Percentiles rank a stretch among this genome's conserved stretches.
phyloP scores from a whole-genome alignment of 2,888 invertebrate genomes.

The Leptinotarsa rubiginosa region DNA sequence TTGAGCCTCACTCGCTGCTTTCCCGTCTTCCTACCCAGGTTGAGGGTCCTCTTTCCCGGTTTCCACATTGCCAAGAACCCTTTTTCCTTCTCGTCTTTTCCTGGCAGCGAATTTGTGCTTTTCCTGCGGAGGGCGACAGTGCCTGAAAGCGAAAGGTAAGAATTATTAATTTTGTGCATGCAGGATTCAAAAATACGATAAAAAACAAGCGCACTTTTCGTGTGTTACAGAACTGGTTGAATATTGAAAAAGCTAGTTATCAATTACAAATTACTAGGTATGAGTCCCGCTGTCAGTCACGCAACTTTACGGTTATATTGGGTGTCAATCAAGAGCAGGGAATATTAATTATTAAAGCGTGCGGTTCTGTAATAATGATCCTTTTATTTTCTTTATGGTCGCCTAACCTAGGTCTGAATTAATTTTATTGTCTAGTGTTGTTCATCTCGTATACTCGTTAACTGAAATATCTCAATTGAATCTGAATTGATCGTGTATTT shows the following conservation, averaged over 20 bases:
- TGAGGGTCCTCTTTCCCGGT: slow-evolving; percentile 8
- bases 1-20: slow-evolving; percentile 59
- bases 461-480: too few species aligned
- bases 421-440: too few species aligned
- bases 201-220: background rate
- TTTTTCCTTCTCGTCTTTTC: slow-evolving; percentile 18
- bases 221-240: slow-evolving; percentile 18
- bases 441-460: too few species aligned
- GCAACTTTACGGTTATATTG: slow-evolving; percentile 10
- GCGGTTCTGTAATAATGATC: background rate
- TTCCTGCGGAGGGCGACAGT: slow-evolving; percentile 22
- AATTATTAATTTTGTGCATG: slow-evolving; percentile 16
- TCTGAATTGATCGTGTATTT: too few species aligned
- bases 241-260: slow-evolving; percentile 26
- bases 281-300: slow-evolving; percentile 8
- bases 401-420: too few species aligned
- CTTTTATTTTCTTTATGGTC: too few species aligned
- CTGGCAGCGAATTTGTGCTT: slow-evolving; percentile 43
- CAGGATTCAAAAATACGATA: slow-evolving; percentile 8
- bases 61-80: slow-evolving; percentile 23
- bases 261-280: slow-evolving; percentile 23
- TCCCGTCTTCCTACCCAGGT: slow-evolving; percentile 52
- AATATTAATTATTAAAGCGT: background rate
- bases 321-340: background rate
- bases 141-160: slow-evolving; percentile 40